A percentile compares a stretch with the other conserved stretches of the same genome.
Evolutionary conservation across 64 coral and sea anemone species (phyloP).

Genomic region (Trachythela sp.): DNA sequence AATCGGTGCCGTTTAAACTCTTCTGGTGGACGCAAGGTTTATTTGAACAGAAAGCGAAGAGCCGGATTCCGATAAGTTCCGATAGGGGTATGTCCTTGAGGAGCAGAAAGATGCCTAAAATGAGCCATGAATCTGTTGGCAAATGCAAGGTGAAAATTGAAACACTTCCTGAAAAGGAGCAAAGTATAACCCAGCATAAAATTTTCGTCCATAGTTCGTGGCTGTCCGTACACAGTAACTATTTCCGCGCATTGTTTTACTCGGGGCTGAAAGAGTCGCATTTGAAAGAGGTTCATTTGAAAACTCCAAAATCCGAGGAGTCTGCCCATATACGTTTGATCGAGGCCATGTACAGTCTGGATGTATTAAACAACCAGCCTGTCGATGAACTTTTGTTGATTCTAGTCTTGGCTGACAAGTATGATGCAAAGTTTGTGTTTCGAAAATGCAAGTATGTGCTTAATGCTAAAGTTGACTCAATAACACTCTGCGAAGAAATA

Average conservation of each 20-base stretch:
- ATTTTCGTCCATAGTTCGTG: neutral
- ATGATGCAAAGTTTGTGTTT: neutral
- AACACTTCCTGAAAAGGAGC: neutral
- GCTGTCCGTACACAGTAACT: neutral
- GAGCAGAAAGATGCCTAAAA: neutral
- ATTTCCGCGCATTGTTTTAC: neutral
- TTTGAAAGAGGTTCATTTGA: neutral
- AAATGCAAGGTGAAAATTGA: neutral
- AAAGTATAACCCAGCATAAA: neutral
- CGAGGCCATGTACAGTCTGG: neutral
- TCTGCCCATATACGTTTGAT: neutral
- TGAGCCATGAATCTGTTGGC: neutral
- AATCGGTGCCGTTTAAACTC: no score
- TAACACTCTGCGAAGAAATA: neutral
- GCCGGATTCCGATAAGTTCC: no score
- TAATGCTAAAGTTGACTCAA: neutral
- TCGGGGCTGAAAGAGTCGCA: neutral
- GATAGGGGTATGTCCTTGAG: neutral
- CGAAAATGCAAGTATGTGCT: neutral
- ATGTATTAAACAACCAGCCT: neutral
- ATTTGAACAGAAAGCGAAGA: no score
- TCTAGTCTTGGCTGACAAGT: neutral
- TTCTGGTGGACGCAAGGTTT: no score
- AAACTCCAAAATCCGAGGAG: neutral
- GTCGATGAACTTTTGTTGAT: neutral